Evolutionary conservation across 2,113 vertebrate genomes (phyloP), one percentile per base, ranked within the genome.

Genomic region (Tichodroma muraria): DNA sequence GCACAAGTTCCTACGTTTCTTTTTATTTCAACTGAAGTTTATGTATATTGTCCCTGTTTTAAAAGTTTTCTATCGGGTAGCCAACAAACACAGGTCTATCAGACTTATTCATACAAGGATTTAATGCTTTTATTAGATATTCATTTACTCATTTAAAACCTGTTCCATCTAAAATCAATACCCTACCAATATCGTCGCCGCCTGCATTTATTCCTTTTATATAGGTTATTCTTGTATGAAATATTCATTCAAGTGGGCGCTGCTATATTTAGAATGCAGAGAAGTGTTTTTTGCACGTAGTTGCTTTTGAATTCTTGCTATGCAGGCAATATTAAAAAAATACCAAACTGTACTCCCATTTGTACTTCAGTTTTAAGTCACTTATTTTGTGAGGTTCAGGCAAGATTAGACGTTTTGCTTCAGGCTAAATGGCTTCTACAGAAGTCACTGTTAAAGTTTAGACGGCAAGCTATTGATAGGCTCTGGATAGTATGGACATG

Each of bases 261-360:
- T 83, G 72, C 93, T 97, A 97, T 95, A 96, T 97, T 96, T 97
- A 97, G 94, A 95, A 93, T 44, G 24, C 35, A 89, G 82, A 77
- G 40, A 96, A 93, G 75, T 80, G 85, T n/a, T 93, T 95, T 92
- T 84, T 86, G 84, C 94, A 94, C 3, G 1, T 71, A 88, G 89
- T 82, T 94, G 76, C 91, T 92, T 96, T 96, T 95, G 81, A 95
- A 88, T 90, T 89, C 90, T 45, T 83, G 50, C 76, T 88, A 90
- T 33, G 49, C 38, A 68, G 59, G 56, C 65, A 96, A 92, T 64
- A 93, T 44, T 61, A 22, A 89, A 84, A 57, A 60, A 93, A 79
- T 63, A 47, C 24, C 44, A 91, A 96, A 85, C 42, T 79, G 33
- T 40, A 82, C 9, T 90, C 25, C 28, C 28, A 78, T 86, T 89